phyloP scores from a whole-genome alignment of 1,140 invertebrate genomes.

The Dreissena rostriformis region DNA sequence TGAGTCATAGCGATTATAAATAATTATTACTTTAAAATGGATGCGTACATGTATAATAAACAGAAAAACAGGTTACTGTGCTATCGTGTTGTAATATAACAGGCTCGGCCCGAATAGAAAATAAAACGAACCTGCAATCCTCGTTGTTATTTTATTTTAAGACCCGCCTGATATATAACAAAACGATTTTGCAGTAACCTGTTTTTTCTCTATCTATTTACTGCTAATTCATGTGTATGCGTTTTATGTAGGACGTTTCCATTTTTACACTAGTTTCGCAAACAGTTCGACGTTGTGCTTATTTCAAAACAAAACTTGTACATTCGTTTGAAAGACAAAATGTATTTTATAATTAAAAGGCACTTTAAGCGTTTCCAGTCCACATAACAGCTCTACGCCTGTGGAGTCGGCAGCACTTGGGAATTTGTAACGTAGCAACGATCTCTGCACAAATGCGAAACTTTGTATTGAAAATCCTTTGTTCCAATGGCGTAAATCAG shows the following conservation, averaged over 20 bases:
- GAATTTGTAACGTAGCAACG: constrained; percentile 21
- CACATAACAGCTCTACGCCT: neutral
- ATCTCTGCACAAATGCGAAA: constrained; percentile 37
- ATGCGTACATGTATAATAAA: too few species aligned
- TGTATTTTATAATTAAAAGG: neutral
- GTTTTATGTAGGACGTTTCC: neutral
- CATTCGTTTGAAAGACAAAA: neutral
- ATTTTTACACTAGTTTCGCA: neutral
- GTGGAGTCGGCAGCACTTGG: constrained; percentile 33
- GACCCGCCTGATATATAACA: too few species aligned
- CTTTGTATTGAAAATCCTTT: constrained; percentile 65
- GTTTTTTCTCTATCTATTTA: too few species aligned
- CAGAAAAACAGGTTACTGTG: too few species aligned
- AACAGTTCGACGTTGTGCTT: too few species aligned
- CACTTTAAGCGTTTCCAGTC: too few species aligned
- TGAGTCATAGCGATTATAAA: too few species aligned
- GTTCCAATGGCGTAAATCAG: constrained; percentile 67
- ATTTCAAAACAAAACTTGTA: neutral
- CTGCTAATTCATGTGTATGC: too few species aligned
- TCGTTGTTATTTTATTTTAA: too few species aligned
- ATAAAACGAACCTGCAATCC: neutral
- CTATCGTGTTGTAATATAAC: too few species aligned
- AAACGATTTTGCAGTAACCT: neutral
- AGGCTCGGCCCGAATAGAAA: neutral
- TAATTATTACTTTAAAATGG: too few species aligned